Percentiles rank a stretch among this genome's conserved stretches.
These are phyloP conservation scores for Drosophila engyochracea DNA, from an alignment of 2,888 invertebrate species.

Conservation along the genomic window DNA sequence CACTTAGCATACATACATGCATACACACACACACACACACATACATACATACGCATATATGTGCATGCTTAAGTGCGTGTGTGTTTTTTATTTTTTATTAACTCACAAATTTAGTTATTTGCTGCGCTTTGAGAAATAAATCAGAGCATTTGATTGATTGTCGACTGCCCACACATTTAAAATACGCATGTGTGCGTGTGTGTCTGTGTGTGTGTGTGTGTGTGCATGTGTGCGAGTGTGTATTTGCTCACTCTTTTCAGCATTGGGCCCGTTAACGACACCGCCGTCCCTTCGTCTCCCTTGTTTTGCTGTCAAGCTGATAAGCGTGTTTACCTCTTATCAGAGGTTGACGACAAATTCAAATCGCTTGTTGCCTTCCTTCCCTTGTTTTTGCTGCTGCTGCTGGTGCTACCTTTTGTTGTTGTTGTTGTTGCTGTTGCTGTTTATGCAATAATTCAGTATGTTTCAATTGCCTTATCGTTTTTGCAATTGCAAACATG, in stretches of 20 bases:
- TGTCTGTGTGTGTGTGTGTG: not conserved
- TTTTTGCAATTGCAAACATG: constrained; percentile 27
- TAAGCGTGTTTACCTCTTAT: constrained; percentile 50
- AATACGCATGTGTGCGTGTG: not conserved
- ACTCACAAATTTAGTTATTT: constrained; percentile 35
- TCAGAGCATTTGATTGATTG: constrained; percentile 64
- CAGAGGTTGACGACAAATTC: constrained; percentile 51
- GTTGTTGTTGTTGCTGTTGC: constrained; percentile 24
- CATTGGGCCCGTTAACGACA: constrained; percentile 21
- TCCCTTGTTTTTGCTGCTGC: constrained; percentile 1
- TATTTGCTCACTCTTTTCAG: constrained; percentile 29
- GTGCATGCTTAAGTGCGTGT: constrained; percentile 1
- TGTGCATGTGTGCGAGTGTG: not conserved
- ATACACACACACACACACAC: not conserved
- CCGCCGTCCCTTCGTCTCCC: constrained; percentile 53
- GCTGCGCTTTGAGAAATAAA: constrained; percentile 50
- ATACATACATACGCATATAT: not conserved
- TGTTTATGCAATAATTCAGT: constrained; percentile 59
- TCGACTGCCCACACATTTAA: constrained; percentile 36
- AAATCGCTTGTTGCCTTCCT: constrained; percentile 28
- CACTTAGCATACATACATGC: constrained; percentile 14
- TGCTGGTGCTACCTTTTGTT: constrained; percentile 14
- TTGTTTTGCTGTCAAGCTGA: constrained; percentile 33
- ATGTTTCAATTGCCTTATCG: constrained; percentile 47
- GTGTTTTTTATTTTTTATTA: constrained; percentile 24